Evolutionary conservation across 2,797 vertebrate species (phyloP), one percentile per base, ranked within the genome.

Genomic region (Fratercula arctica): DNA sequence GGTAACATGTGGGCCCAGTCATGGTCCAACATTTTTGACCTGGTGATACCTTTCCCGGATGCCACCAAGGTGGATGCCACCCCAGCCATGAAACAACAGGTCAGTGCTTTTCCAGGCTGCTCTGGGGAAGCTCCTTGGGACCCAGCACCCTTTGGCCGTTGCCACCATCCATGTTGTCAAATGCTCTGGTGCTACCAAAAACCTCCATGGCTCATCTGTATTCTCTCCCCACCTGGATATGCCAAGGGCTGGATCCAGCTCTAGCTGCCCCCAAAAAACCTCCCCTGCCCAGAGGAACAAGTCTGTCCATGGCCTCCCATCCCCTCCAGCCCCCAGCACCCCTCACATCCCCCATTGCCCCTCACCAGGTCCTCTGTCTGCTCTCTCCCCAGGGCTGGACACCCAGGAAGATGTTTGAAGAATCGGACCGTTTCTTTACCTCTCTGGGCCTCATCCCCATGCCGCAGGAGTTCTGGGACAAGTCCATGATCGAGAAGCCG

Each of bases 1-100:
- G 99, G 99, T 54, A 99, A 99, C 98, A 99, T 99, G 99, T 99
- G 99, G 99, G 99, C 99, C 5, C 99, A 99, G 97, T 99, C 99
- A 1, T 99, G 99, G 99, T 99, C 99, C 67, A 99, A 98, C 74
- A 98, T 99, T 96, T 99, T 99, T 91, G 98, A 99, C 61, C 94
- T 99, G 95, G 98, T 98, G 80, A 97, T 98, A 4, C 99, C 99
- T 7, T 99, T 97, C 95, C 99, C 99, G 4, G 25, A 97, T 59
- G 99, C 99, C 72, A 98, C 98, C 67, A 98, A 98, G 90, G 98
- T 99, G 59, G 99, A 99, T 33, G 99, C 99, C 85, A 99, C 99
- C 2, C 99, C 99, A 1, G 98, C 99, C 64, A 99, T 99, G 99
- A 97, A 98, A 70, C 75, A 96, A 11, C 95, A 99, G 98, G 99